phyloP scores from a whole-genome alignment of 2,888 invertebrate species.

The Trichopoda pennipes region DNA sequence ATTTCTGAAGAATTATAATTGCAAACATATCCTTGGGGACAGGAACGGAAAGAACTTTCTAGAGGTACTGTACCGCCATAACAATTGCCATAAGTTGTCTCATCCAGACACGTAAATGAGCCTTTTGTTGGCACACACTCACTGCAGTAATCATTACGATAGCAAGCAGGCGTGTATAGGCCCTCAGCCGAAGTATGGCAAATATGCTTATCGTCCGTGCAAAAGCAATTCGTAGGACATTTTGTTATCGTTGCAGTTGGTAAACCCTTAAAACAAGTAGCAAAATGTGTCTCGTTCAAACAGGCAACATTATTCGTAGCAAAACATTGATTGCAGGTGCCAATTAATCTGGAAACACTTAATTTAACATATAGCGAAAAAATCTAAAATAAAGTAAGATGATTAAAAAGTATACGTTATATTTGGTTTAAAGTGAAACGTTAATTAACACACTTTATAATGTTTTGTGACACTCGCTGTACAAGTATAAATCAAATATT shows the following conservation, averaged over 20 bases:
- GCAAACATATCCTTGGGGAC: constrained; percentile 70
- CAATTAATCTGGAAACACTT: constrained; percentile 17
- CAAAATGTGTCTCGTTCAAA: constrained; percentile 68
- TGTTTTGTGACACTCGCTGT: too few relatives aligned
- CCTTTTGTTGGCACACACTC: constrained; percentile 56
- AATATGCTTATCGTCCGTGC: constrained; percentile 65
- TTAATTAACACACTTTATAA: too few relatives aligned
- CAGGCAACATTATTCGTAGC: constrained; percentile 67
- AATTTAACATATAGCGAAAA: background rate
- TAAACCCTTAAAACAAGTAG: constrained; percentile 63
- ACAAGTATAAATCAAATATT: too few relatives aligned
- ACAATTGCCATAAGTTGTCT: constrained; percentile 69
- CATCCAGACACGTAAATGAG: constrained; percentile 69
- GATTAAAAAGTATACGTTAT: background rate
- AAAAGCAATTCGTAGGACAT: constrained; percentile 68
- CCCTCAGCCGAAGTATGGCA: constrained; percentile 60
- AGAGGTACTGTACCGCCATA: constrained; percentile 63
- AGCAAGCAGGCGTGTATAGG: constrained; percentile 66
- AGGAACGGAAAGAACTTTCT: constrained; percentile 38
- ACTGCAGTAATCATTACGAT: constrained; percentile 62
- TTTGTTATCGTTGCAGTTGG: constrained; percentile 25
- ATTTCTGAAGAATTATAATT: constrained; percentile 59
- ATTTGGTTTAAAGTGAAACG: too few relatives aligned
- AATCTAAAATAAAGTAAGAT: constrained; percentile 26
- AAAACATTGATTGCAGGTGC: constrained; percentile 69